Evolutionary conservation across 2,888 invertebrate genomes (phyloP), one percentile per base, ranked within the genome.

Genomic region (Hydriomena furcata): DNA sequence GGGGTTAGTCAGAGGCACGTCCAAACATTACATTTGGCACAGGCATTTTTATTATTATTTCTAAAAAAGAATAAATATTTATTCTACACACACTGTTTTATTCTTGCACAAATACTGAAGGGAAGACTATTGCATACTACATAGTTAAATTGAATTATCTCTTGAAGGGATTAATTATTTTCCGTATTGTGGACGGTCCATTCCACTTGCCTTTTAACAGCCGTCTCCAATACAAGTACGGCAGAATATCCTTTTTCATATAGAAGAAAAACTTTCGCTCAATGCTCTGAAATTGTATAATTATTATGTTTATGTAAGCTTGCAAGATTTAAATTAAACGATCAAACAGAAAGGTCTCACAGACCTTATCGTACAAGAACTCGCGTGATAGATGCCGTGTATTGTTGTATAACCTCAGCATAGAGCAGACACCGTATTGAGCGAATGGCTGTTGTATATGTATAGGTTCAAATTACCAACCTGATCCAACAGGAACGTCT

Each of bases 401-500:
- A n/a, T 3, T 17, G 17, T 17, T 17, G 2, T 17, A 17, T 17
- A 17, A 3, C 17, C n/a, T n/a, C n/a, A n/a, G n/a, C n/a, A n/a
- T n/a, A n/a, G n/a, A n/a, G n/a, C n/a, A n/a, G n/a, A n/a, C n/a
- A n/a, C n/a, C n/a, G n/a, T n/a, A n/a, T n/a, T n/a, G n/a, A n/a
- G n/a, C n/a, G n/a, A n/a, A n/a, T n/a, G n/a, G n/a, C n/a, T n/a
- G n/a, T n/a, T n/a, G n/a, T n/a, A n/a, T n/a, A n/a, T n/a, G n/a
- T n/a, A n/a, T n/a, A n/a, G n/a, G n/a, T n/a, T n/a, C n/a, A n/a
- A n/a, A n/a, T n/a, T n/a, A n/a, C n/a, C n/a, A n/a, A 93, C 93
- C 88, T 98, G 97, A 76, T 96, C 92, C 37, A 98, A 82, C 0
- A 99, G 98, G 66, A 99, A 97, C 0, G 99, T 99, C 85, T 99